Evolutionary conservation across 2,888 invertebrate genomes (phyloP), one percentile per base, ranked within the genome.

Genomic region (Acleris laterana): DNA sequence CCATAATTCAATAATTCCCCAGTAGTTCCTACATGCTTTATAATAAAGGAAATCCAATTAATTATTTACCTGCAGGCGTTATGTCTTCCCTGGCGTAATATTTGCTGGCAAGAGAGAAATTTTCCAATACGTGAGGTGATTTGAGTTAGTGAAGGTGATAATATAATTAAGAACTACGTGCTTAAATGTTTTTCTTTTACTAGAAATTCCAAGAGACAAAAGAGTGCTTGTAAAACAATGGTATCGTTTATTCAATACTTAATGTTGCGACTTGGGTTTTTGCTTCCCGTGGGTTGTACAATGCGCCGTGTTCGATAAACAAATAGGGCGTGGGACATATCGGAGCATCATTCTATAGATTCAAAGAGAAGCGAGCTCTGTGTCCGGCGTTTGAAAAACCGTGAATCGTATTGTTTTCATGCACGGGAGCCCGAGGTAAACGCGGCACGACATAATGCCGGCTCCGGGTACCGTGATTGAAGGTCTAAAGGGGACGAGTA

Each of bases 311-410:
- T 74, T 68, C 57, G 48, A 68, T 72, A 73, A 76, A 79, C 77
- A 79, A 81, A 78, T 74, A 72, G 74, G 73, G 77, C 77, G 77
- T 76, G 70, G 49, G 75, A 77, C 83, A 78, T 85, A 88, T 84
- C 85, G 77, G 71, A 73, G 77, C 77, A 86, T 87, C 84, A 78
- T 84, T 84, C 78, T 79, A 72, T 74, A 32, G 32, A 82, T 87
- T 85, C 82, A 86, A 86, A 84, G 79, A 78, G 73, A 72, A 74
- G 81, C 78, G 82, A 84, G 81, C 77, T 83, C 60, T 32, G 78
- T 81, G 82, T 85, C 84, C 80, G 81, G 71, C 73, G 77, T 68
- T 79, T 79, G 81, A 89, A 90, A 90, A 89, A 89, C 85, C 82
- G 82, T 84, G 85, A 84, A 84, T 82, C 79, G 80, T 80, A 87